Evolutionary conservation across 2,797 vertebrate genomes (phyloP).

Genomic region (Poeciliopsis infans): DNA sequence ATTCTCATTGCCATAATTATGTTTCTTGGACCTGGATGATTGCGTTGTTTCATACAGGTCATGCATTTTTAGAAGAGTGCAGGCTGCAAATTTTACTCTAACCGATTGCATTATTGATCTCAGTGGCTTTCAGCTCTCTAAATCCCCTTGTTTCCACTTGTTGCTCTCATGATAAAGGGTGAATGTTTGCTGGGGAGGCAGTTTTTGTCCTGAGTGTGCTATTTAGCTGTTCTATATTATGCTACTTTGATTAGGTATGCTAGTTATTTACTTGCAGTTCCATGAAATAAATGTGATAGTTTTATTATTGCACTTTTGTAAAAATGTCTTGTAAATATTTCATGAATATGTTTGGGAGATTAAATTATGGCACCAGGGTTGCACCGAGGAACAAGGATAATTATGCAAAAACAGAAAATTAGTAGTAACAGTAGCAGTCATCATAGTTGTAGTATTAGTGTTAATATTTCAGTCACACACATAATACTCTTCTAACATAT

Average conservation of each 20-base stretch:
- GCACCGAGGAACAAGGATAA: background rate
- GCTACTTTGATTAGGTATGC: background rate
- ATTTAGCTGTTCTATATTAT: background rate
- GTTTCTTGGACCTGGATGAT: background rate
- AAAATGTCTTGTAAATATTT: background rate
- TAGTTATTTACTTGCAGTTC: background rate
- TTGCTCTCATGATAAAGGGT: background rate
- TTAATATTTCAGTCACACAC: background rate
- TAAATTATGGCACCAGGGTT: background rate
- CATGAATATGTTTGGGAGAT: background rate
- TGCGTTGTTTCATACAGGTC: conserved; percentile 9
- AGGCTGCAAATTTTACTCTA: conserved; percentile 1
- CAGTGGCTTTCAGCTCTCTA: background rate
- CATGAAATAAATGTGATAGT: background rate
- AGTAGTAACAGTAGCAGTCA: background rate
- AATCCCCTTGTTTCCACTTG: background rate
- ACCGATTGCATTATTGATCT: background rate
- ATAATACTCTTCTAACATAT: background rate
- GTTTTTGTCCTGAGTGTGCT: background rate
- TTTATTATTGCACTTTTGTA: background rate
- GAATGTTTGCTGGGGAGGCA: background rate
- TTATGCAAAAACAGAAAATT: background rate
- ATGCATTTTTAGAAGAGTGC: conserved; percentile 9
- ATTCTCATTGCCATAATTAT: conserved; percentile 1
- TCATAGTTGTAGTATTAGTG: background rate